Conservation (phyloP, 2,113 vertebrate genomes). For the Microcebus tavaratra region DNA sequence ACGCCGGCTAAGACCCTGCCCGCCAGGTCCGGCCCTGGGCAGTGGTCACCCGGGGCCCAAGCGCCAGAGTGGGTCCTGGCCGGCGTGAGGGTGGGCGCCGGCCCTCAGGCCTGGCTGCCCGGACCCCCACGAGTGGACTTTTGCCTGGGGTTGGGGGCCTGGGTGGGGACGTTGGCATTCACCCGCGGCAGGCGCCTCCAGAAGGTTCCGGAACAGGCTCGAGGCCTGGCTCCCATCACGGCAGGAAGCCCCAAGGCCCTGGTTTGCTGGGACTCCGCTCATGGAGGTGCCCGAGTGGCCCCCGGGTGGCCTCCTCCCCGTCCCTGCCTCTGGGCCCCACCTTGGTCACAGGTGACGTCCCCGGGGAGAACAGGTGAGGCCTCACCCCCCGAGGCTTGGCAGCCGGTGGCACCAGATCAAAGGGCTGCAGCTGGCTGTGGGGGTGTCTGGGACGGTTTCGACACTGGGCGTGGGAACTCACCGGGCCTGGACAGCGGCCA, state of each 20-base stretch:
- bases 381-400: neutral
- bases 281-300: neutral
- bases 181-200: accelerated
- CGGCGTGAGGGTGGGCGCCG: neutral
- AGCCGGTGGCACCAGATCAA: neutral
- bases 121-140: neutral
- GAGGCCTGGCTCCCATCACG: accelerated
- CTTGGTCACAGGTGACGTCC: neutral
- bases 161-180: neutral
- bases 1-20: neutral
- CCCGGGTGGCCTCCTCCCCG: neutral
- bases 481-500: neutral
- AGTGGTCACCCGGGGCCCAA: neutral
- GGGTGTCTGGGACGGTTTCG: accelerated
- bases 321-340: neutral
- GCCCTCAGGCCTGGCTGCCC: accelerated
- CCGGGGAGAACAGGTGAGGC: neutral
- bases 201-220: neutral
- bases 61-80: neutral
- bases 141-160: accelerated
- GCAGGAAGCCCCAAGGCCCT: neutral
- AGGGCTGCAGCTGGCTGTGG: neutral
- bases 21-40: neutral
- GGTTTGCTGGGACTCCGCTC: neutral
- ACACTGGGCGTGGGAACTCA: accelerated